Base-by-base conservation (phyloP, 2,888 invertebrate species). In the Mylabris sibirica region DNA sequence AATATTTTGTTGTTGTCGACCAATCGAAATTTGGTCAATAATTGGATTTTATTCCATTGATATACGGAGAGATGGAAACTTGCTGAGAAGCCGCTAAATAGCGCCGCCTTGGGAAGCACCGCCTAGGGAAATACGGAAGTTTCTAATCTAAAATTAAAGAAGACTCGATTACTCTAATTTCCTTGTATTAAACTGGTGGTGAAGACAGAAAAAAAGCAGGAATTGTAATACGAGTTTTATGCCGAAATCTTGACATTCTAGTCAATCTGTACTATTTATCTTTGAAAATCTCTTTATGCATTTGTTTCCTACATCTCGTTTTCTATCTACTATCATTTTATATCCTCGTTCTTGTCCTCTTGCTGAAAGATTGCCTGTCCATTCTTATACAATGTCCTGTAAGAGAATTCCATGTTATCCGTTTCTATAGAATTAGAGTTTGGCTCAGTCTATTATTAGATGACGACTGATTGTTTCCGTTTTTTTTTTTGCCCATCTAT, bases 221-320 rank as follows among this genome's bases (percentile, higher is more conserved):
- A n/a, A n/a, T n/a, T n/a, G n/a, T n/a, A n/a, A n/a, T n/a, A n/a
- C n/a, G n/a, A n/a, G n/a, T n/a, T n/a, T 9, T 20, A 49, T 49
- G 20, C 20, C 3, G 6, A 49, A 73, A 75, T 75, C 72, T 72
- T 70, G 77, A 75, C 75, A 72, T 76, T 72, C 72, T 71, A 71
- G 75, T 78, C 77, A 77, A 78, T 77, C 77, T 74, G 74, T 70
- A 76, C 76, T 78, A 77, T 77, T 76, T 78, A 77, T 77, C 76
- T 77, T 72, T 68, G 67, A 72, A 30, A 68, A 73, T 76, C 73
- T 74, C 74, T 74, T 76, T 76, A 74, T 64, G 59, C 63, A 63
- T 66, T 69, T 66, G n/a, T 66, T 69, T 49, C 11, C 8, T 44
- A 2, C n/a, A 1, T 41, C 20, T 17, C 20, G 3, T 20, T 20